Base-by-base conservation (phyloP, 2,113 vertebrate genomes). In the Tympanuchus pallidicinctus region DNA sequence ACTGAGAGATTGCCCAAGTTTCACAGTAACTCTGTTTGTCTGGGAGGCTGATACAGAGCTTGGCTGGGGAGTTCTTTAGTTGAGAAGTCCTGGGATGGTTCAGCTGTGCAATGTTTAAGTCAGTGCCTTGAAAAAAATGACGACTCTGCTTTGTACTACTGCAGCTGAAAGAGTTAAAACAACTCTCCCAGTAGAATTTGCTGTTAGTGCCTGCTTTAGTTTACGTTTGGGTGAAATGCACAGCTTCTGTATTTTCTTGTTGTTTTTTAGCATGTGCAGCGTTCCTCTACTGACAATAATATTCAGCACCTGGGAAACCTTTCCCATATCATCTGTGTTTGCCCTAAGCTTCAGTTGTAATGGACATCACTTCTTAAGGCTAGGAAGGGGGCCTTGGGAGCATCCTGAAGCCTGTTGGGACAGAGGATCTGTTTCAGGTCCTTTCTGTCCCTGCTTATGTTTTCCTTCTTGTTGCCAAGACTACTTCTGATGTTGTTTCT, bases 231-330 rank as follows among this genome's bases (percentile, higher is more conserved):
- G n/a, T 48, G 67, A 32, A 43, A 64, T 57, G 42, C 24, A 14
- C 17, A 63, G 16, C 22, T 90, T 40, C 47, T 52, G 17, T 54
- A 6, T 28, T 28, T 54, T 52, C 24, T 52, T 28, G 27, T 52
- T 54, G 5, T 0, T 15, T 43, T 52, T 70, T 42, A 63, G 47
- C 3, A 1, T 52, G 10, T 19, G 16, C 1, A 21, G 36, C 32
- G 42, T 82, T 78, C 27, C 4, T 40, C 20, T 10, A 30, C 45
- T 56, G 57, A 47, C 28, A 36, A 1, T 20, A 15, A 24, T 47
- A 61, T 71, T 60, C n/a, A 61, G 38, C 24, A 60, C 3, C 17
- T 65, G 36, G 57, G 50, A 59, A 47, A 27, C 24, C 8, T 82
- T 60, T 54, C 6, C n/a, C 7, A 24, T 66, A 28, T 70, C 8